Evolutionary conservation across 2,113 vertebrate species (phyloP), one percentile per base, ranked within the genome.

Genomic region (Festucalex cinctus): DNA sequence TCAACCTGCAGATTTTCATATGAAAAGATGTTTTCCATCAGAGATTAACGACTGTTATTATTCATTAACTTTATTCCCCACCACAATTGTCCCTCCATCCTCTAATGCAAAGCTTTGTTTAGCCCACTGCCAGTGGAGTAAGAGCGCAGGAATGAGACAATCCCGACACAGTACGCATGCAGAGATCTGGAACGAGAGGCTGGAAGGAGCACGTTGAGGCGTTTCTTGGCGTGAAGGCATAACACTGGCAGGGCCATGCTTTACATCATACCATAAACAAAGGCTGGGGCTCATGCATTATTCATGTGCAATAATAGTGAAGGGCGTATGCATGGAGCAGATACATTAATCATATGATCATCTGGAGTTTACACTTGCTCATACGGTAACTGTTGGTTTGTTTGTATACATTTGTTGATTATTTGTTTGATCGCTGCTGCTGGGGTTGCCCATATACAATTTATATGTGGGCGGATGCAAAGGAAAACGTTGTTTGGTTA

Each of bases 1-100:
- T 87, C 90, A 91, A 90, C 83, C 84, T 88, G 82, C 75, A 89
- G 86, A 89, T 88, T 90, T 91, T 90, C 80, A 86, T 87, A 80
- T 88, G 81, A 88, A 91, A 91, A 90, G 81, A 88, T 90, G 88
- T 90, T 90, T 89, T 88, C 82, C 78, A 70, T 79, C 74, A 68
- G 73, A 83, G 86, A 87, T 91, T 90, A 90, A 69, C 60, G 26
- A 71, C 76, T 84, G 83, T 82, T 87, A 82, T 87, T 85, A 83
- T 86, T 89, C 76, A 81, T 86, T 85, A 77, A 81, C 72, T 78
- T 78, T 74, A 70, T 41, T 43, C 12, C 3, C 20, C 17, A 10
- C 7, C 0, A 9, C 20, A 51, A 20, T 51, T 22, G 48, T 43
- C 22, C 7, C 13, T 43, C 24, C 13, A 24, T 36, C 22, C 28